Evolutionary conservation across 2,888 invertebrate species (phyloP), one percentile per base, ranked within the genome.

Genomic region (Drosophila flavopinicola): DNA sequence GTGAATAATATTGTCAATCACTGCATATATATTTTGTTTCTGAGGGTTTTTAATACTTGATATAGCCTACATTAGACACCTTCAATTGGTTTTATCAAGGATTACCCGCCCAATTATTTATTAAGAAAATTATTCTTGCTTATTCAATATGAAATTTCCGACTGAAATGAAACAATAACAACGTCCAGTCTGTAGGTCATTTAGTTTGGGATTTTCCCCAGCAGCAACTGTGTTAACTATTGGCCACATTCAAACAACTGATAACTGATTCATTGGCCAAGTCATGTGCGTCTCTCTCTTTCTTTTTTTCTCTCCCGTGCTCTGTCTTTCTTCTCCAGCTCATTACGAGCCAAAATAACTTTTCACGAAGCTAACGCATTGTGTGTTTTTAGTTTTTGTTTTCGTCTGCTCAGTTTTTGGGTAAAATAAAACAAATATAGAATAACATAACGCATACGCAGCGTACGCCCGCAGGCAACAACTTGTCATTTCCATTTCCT

Each of bases 371-470:
- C 33, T 38, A 32, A 41, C 10, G 11, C 23, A 11, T 30, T 30
- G 25, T 25, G 23, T 38, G 1, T 30, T 4, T n/a, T n/a, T 20
- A 45, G 17, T 39, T 41, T 41, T 42, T 41, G 15, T 42, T 44
- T 41, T 41, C 24, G 15, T 32, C 51, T 64, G 30, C 13, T 7
- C 15, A 6, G 1, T 53, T 42, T 23, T 38, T 17, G 24, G 29
- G 23, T 51, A 37, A 37, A 42, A 20, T 20, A 17, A 45, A 42
- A 24, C 11, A 20, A 9, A 11, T 27, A 30, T 48, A 44, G 29
- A 29, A 45, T 45, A 53, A 49, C 15, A 33, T 61, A 52, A 35
- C 52, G 45, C 68, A 71, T 71, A 71, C 64, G 71, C 61, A 45
- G 37, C 47, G 41, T 66, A 15, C 10, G 44, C 45, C 63, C 51